Percentiles rank a stretch among this genome's conserved stretches.
Conservation (phyloP, 2,888 invertebrate genomes). For the Melipona bicolor region DNA sequence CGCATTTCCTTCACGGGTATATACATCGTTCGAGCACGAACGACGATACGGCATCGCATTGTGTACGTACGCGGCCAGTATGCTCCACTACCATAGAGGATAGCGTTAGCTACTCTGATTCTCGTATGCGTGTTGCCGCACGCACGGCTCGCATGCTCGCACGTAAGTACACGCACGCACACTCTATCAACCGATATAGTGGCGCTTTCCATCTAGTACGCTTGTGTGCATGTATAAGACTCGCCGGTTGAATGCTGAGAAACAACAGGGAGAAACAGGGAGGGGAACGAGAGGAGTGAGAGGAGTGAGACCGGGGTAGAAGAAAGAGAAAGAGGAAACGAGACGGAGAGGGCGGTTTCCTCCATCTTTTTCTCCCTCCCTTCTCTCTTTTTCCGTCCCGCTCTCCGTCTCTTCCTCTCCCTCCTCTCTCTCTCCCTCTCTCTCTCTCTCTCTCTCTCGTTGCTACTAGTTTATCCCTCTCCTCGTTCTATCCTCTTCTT, state of each 20-base stretch:
- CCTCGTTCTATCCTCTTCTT: constrained; percentile 36
- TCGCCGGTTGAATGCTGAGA: constrained; percentile 67
- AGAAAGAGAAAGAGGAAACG: constrained; percentile 12
- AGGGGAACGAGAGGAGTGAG: background rate
- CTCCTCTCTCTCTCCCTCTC: background rate
- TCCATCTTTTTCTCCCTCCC: constrained; percentile 62
- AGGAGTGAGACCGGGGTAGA: background rate
- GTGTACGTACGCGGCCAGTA: constrained; percentile 56
- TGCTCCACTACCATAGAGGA: constrained; percentile 56
- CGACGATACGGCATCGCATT: constrained; percentile 25
- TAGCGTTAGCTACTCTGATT: constrained; percentile 54
- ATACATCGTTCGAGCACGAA: constrained; percentile 25
- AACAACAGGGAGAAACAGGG: constrained; percentile 42
- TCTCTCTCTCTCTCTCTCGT: constrained; percentile 36
- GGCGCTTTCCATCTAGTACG: constrained; percentile 40
- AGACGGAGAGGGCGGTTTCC: constrained; percentile 63
- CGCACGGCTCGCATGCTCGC: constrained; percentile 55
- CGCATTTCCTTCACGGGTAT: constrained; percentile 26
- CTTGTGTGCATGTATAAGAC: constrained; percentile 42
- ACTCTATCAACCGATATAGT: constrained; percentile 28
- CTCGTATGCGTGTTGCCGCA: constrained; percentile 52
- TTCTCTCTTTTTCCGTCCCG: constrained; percentile 5
- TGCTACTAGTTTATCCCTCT: constrained; percentile 51
- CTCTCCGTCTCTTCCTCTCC: background rate
- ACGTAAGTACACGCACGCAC: constrained; percentile 62